Percentiles rank a stretch among this genome's conserved stretches.
phyloP scores from a whole-genome alignment of 64 coral and sea anemone species.

The Stichodactyla mertensii region DNA sequence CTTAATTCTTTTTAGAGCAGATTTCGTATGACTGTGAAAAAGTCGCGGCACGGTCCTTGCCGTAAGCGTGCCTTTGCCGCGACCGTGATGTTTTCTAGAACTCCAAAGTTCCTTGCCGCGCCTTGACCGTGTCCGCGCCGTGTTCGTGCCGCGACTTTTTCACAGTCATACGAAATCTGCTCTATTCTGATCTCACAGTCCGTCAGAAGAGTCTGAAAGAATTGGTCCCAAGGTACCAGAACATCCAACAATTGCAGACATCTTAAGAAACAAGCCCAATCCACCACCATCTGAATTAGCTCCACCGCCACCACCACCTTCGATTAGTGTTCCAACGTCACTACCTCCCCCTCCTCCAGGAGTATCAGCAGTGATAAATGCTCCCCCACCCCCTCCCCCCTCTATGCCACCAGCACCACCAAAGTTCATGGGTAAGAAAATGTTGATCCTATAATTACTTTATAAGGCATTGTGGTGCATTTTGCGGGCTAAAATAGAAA shows the following conservation, averaged over 20 bases:
- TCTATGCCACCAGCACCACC: conserved; percentile 60
- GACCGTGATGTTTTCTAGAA: too few species aligned
- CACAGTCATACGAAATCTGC: too few species aligned
- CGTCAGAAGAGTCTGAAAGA: conserved; percentile 85
- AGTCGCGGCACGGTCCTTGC: too few species aligned
- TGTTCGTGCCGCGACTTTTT: too few species aligned
- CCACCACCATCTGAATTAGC: conserved; percentile 12
- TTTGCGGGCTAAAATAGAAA: too few species aligned
- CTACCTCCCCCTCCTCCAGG: conserved; percentile 59
- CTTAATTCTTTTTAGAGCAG: neutral
- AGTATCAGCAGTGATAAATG: conserved; percentile 49
- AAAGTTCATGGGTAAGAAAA: conserved; percentile 80
- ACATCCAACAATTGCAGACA: conserved; percentile 18
- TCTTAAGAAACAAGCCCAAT: conserved; percentile 20
- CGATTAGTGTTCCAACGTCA: conserved; percentile 8
- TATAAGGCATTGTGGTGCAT: too few species aligned
- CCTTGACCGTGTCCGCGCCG: too few species aligned
- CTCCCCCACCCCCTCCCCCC: conserved; percentile 83
- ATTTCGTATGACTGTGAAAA: too few species aligned
- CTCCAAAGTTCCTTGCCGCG: too few species aligned
- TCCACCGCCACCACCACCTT: conserved; percentile 42
- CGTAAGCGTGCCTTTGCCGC: too few species aligned
- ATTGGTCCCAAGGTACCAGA: conserved; percentile 82
- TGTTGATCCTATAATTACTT: too few species aligned
- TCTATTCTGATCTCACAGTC: conserved; percentile 42